Conservation (phyloP, 2,113 vertebrate genomes). For the Ploceus nigricollis region DNA sequence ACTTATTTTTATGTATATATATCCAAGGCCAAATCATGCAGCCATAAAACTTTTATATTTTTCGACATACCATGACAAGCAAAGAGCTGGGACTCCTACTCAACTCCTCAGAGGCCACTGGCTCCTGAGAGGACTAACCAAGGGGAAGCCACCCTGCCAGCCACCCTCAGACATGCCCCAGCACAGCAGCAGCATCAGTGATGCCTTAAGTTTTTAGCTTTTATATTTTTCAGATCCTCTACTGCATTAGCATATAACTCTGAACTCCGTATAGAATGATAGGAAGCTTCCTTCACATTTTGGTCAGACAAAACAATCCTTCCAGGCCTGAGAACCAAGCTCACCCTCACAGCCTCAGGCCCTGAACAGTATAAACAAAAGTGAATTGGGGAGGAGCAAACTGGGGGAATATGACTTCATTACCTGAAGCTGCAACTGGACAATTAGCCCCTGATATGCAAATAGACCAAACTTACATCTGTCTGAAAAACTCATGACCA, state of each 20-base stretch:
- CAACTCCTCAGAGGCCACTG: neutral
- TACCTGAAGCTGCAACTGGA: neutral
- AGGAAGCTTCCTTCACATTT: neutral
- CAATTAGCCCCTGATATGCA: neutral
- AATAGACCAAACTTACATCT: neutral
- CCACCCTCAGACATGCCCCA: accelerated
- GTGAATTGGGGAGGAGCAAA: neutral
- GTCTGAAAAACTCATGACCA: neutral
- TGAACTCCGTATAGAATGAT: neutral
- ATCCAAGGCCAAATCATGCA: neutral
- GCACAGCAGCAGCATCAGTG: neutral
- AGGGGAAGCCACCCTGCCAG: neutral
- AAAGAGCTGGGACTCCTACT: neutral
- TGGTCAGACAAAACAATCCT: neutral
- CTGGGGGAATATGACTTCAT: too few species aligned
- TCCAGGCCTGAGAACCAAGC: neutral
- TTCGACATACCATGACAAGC: neutral
- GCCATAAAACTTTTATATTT: neutral
- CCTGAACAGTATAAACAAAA: neutral
- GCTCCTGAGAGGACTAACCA: accelerated
- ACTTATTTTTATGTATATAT: neutral
- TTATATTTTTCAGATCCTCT: neutral
- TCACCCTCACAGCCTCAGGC: neutral
- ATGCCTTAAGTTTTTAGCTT: neutral
- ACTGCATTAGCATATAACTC: neutral